Conservation (phyloP, 2,113 vertebrate species). For the Colius striatus region DNA sequence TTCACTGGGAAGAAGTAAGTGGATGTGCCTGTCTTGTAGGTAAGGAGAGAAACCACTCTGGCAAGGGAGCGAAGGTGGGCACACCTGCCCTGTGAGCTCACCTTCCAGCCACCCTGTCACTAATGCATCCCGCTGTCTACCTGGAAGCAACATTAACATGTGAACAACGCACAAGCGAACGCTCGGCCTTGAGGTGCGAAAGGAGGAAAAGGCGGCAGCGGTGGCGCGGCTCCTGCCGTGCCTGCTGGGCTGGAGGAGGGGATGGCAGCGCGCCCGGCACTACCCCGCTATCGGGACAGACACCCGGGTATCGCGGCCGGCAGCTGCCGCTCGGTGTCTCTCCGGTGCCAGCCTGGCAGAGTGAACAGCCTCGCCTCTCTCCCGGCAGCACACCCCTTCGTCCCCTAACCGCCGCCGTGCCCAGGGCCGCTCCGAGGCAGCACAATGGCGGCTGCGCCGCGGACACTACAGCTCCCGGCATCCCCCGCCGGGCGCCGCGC, state of each 20-base stretch:
- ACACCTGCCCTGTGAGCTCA: background rate
- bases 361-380: background rate
- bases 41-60: background rate
- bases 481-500: accelerated
- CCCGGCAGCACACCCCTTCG: accelerated
- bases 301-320: background rate
- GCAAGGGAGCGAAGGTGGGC: background rate
- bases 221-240: accelerated
- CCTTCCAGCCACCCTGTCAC: background rate
- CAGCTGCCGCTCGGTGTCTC: background rate
- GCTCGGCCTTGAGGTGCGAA: accelerated
- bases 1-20: background rate
- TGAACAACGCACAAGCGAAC: background rate
- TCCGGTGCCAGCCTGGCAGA: background rate
- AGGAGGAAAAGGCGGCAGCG: background rate
- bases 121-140: background rate
- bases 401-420: accelerated
- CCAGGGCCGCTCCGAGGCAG: accelerated
- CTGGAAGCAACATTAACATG: background rate
- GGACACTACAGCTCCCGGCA: background rate
- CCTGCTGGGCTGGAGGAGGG: background rate
- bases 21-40: background rate
- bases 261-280: background rate
- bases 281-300: background rate
- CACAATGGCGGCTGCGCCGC: accelerated